Percentiles rank a stretch among this genome's conserved stretches.
phyloP scores from a whole-genome alignment of 2,888 invertebrate species.

The Therioaphis trifolii region DNA sequence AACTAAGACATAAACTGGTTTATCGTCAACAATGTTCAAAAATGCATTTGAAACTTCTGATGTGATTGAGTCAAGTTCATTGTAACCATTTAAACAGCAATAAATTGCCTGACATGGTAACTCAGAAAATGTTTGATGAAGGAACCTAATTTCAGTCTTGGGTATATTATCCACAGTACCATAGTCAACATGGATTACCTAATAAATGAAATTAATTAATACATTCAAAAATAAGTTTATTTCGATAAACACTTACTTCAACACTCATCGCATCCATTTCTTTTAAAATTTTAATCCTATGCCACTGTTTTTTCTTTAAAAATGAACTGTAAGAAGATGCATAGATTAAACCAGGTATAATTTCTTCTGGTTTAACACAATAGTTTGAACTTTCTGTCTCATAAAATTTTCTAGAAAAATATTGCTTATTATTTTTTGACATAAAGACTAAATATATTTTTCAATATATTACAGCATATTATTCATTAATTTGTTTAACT shows the following conservation, averaged over 20 bases:
- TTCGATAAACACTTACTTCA: constrained; percentile 11
- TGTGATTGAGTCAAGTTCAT: constrained; percentile 9
- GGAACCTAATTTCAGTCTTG: constrained; percentile 27
- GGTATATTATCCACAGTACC: constrained; percentile 27
- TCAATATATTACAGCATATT: constrained; percentile 34
- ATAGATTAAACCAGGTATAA: constrained; percentile 14
- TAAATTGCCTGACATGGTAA: constrained; percentile 41
- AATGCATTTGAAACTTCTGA: constrained; percentile 28
- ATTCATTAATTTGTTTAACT: background rate
- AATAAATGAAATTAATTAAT: constrained; percentile 16
- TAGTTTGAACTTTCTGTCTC: background rate
- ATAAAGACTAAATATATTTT: too few species aligned
- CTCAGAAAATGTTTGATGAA: constrained; percentile 1
- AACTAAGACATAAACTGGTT: too few species aligned
- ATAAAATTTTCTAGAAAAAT: constrained; percentile 3
- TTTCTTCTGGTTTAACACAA: constrained; percentile 10
- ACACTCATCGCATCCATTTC: constrained; percentile 23
- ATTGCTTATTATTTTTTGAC: too few species aligned
- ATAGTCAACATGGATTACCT: constrained; percentile 44
- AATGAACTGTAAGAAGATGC: constrained; percentile 5
- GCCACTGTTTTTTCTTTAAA: background rate
- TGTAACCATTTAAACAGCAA: constrained; percentile 44
- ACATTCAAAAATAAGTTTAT: background rate
- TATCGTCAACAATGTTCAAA: background rate
- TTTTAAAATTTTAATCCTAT: constrained; percentile 18